These are phyloP conservation scores for Colaptes auratus DNA, from an alignment of 2,113 vertebrate species.

Conservation along the genomic window DNA sequence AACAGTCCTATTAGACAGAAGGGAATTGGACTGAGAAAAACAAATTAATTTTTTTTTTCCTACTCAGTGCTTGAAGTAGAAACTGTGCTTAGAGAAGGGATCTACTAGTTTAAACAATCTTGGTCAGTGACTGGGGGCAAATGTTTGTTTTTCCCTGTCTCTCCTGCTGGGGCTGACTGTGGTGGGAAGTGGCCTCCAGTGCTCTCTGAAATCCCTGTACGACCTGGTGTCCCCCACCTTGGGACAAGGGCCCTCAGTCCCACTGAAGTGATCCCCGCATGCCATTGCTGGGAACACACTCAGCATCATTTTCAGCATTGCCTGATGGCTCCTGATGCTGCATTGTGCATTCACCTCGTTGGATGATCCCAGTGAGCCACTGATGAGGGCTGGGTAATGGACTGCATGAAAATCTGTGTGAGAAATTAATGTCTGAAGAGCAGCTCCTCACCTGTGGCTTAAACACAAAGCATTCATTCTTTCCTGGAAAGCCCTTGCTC, in stretches of 20 bases:
- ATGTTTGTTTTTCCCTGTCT: background rate
- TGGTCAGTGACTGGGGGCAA: background rate
- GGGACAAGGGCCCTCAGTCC: background rate
- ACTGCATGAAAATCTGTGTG: fast-evolving
- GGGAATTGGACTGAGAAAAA: slow-evolving; percentile 63
- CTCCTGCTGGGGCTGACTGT: background rate
- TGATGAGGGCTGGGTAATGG: background rate
- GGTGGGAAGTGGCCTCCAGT: background rate
- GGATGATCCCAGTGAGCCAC: background rate
- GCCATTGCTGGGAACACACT: background rate
- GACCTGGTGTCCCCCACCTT: background rate
- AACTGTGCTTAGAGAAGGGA: background rate
- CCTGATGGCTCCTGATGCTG: fast-evolving
- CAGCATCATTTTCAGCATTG: background rate
- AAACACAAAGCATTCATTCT: background rate
- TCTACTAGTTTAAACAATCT: background rate
- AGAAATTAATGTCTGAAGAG: background rate
- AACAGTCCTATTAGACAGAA: slow-evolving; percentile 61
- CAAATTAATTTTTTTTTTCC: slow-evolving; percentile 53
- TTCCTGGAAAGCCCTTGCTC: background rate
- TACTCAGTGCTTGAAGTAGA: background rate
- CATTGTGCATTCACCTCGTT: fast-evolving
- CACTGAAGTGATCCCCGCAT: background rate
- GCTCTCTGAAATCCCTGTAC: background rate
- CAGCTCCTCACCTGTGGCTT: background rate